phyloP scores from a whole-genome alignment of 2,888 invertebrate genomes.

The Bombylius discolor region DNA sequence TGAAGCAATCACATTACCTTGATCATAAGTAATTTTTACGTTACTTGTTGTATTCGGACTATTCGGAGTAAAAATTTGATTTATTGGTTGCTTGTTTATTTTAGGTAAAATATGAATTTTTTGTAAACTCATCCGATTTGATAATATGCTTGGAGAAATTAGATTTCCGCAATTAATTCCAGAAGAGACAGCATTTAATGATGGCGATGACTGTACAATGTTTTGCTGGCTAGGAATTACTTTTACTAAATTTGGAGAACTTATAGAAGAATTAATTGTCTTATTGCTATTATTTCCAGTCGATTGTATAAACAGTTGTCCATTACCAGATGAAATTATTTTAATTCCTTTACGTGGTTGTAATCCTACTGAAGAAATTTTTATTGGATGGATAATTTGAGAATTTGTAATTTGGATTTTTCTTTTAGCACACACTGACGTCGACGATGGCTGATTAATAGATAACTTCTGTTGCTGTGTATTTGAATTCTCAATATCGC shows the following conservation, averaged over 20 bases:
- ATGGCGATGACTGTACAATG: slow-evolving; percentile 2
- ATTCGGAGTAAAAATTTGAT: no score
- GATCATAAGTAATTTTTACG: no score
- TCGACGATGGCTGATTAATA: background rate
- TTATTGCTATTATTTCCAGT: background rate
- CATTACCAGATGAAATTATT: slow-evolving; percentile 31
- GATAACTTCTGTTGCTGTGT: background rate
- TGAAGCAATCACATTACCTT: no score
- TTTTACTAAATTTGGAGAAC: no score
- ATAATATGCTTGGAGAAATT: slow-evolving; percentile 7
- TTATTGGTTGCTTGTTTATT: background rate
- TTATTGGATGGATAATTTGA: slow-evolving; percentile 20
- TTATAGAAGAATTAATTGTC: no score
- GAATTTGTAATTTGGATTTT: slow-evolving; percentile 19
- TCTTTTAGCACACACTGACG: slow-evolving; percentile 11
- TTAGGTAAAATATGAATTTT: slow-evolving; percentile 24
- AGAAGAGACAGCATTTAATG: slow-evolving; percentile 5
- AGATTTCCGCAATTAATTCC: background rate
- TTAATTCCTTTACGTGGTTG: slow-evolving; percentile 28
- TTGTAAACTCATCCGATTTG: slow-evolving; percentile 29
- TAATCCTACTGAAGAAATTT: slow-evolving; percentile 19
- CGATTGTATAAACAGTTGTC: slow-evolving; percentile 30
- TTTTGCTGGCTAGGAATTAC: no score
- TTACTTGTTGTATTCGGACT: no score
- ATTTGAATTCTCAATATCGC: background rate